Base-by-base conservation (phyloP, 2,113 vertebrate genomes). In the Phasianus colchicus region DNA sequence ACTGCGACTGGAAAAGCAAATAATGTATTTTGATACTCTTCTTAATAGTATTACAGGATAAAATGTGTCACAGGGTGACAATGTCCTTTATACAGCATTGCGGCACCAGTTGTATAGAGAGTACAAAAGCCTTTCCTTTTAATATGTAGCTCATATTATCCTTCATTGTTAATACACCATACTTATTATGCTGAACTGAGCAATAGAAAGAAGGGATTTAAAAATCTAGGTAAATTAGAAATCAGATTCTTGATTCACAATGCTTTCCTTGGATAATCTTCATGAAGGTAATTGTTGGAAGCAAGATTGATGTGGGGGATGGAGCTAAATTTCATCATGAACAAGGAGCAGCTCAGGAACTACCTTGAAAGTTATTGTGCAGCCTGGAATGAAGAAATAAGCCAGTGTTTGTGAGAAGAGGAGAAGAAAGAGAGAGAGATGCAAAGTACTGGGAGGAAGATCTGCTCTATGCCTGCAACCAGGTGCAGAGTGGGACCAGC, bases 1-100 rank as follows among this genome's bases (percentile, higher is more conserved):
- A 82, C 79, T 95, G 88, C 83, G 82, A 83, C 81, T 93, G 86
- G 90, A 88, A 95, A 92, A 94, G 64, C 83, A 96, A 96, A 96
- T 95, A 96, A 95, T 84, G 86, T 92, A 65, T 97, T 96, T 95
- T 93, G 78, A 95, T 93, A 66, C 73, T 86, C 63, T 86, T 93
- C 63, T 92, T 97, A 91, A 96, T 81, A 91, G 73, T 79, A 95
- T 91, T 92, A 95, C 48, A 66, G 63, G 48, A 91, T 89, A 96
- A 96, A 93, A 88, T 57, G 78, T 96, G 90, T 93, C 91, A 95
- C 25, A 61, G 29, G n/a, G 13, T 91, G 88, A 86, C 89, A 94
- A 65, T 75, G 73, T 83, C 84, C 70, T 94, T 52, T 50, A 40
- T 50, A 43, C 54, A 93, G 40, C 74, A 83, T 70, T 82, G 57